Evolutionary conservation across 2,888 invertebrate species (phyloP).

Genomic region (Erebia ligea): DNA sequence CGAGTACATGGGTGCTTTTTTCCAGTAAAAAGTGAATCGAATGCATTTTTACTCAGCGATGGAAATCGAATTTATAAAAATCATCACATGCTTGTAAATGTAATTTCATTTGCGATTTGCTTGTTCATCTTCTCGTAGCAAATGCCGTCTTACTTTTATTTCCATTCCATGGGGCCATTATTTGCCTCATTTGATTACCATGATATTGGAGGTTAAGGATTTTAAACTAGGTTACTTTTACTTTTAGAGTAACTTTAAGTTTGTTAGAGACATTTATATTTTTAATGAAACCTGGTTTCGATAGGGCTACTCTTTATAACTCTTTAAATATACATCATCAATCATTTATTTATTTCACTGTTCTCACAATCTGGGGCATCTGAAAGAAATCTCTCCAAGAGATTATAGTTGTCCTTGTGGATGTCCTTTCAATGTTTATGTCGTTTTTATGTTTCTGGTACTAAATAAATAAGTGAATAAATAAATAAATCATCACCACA

Average conservation of each 20-base stretch:
- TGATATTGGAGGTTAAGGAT: slow-evolving; percentile 2
- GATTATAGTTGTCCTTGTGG: too few species aligned
- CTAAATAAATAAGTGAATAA: too few species aligned
- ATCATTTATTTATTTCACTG: too few species aligned
- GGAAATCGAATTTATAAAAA: slow-evolving; percentile 4
- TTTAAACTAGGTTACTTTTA: slow-evolving; percentile 10
- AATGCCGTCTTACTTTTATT: slow-evolving; percentile 24
- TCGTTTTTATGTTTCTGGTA: too few species aligned
- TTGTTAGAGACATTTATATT: not conserved
- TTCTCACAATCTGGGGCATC: too few species aligned
- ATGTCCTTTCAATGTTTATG: too few species aligned
- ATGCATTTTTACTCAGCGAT: not conserved
- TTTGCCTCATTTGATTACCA: slow-evolving; percentile 4
- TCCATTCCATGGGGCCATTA: slow-evolving; percentile 15
- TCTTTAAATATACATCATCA: too few species aligned
- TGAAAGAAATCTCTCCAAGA: too few species aligned
- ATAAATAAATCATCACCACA: too few species aligned
- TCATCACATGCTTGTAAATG: slow-evolving; percentile 8
- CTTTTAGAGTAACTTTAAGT: not conserved
- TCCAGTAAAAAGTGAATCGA: not conserved
- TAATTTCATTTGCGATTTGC: slow-evolving; percentile 27
- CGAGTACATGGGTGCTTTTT: not conserved
- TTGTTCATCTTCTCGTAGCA: slow-evolving; percentile 26
- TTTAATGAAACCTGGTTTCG: too few species aligned
- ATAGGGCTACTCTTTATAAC: too few species aligned